Base-by-base conservation (phyloP, 2,113 vertebrate genomes). In the Strix aluco region DNA sequence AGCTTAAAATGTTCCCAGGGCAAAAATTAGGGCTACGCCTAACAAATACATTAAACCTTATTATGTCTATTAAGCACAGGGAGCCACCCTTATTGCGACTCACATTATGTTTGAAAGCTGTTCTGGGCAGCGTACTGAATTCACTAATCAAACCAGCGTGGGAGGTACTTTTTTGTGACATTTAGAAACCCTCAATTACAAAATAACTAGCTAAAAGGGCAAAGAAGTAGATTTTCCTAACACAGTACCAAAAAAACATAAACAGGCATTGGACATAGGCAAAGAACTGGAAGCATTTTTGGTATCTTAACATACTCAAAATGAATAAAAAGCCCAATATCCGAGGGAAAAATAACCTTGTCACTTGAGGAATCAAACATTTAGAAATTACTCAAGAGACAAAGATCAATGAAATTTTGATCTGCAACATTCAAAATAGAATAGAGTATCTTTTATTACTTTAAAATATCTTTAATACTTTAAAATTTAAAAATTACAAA, bases 11-110 rank as follows among this genome's bases (percentile, higher is more conserved):
- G 47, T 83, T 92, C 51, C 72, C 61, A 63, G 69, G 61, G 73
- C 38, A 91, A 89, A 95, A 96, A 92, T 88, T n/a, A 94, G n/a
- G 47, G 69, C 69, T 84, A 55, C 74, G 57, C 34, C 72, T 90
- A 84, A 96, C 42, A 81, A 89, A 63, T 73, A 19, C 81, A 91
- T 92, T 94, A 95, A 81, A 44, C 67, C 67, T 94, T 77, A 93
- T 96, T 94, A 96, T 54, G 46, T 23, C 86, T 88, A 13, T 86
- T 83, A 90, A 86, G 80, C 95, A 73, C 40, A 66, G 19, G 52
- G 77, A 96, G 74, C 46, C 59, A 62, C 42, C 46, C 55, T 79
- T 84, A n/a, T 61, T 92, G 69, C 14, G 11, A 87, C 40, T 75
- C 59, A 87, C 42, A 75, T 59, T 86, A 83, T 0, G 2, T 57